A percentile compares a stretch with the other conserved stretches of the same genome.
Conservation (phyloP, 2,888 invertebrate genomes). For the Cryptophagus acutangulus region DNA sequence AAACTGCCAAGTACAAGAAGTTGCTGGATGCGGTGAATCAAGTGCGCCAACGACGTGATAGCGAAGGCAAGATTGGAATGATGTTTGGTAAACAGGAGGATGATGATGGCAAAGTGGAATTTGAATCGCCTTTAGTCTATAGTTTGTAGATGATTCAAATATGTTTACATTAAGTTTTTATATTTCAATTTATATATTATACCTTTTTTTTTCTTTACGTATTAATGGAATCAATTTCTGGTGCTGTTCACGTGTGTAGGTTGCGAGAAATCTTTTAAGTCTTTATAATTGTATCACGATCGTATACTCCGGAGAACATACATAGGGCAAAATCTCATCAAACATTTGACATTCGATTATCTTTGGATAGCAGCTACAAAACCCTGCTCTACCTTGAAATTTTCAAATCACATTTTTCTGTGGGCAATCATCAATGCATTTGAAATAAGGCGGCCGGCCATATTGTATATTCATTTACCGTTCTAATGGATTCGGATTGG, state of each 20-base stretch:
- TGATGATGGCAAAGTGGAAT: constrained; percentile 30
- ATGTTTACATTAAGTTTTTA: constrained; percentile 13
- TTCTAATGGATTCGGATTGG: too few species aligned
- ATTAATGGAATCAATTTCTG: constrained; percentile 2
- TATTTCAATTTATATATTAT: constrained; percentile 11
- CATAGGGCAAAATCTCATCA: constrained; percentile 23
- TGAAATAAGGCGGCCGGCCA: too few species aligned
- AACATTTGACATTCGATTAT: constrained; percentile 27
- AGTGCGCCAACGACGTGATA: constrained; percentile 34
- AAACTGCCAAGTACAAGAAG: constrained; percentile 35
- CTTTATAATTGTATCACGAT: constrained; percentile 35
- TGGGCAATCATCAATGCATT: too few species aligned
- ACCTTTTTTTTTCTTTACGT: constrained; percentile 9
- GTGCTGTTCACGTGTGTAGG: constrained; percentile 23
- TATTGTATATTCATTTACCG: too few species aligned
- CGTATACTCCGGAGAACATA: constrained; percentile 25
- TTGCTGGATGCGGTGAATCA: constrained; percentile 34
- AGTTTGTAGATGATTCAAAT: constrained; percentile 30
- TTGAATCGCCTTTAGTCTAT: constrained; percentile 39
- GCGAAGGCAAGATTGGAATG: constrained; percentile 33
- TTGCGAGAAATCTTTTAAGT: constrained; percentile 30
- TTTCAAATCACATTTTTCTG: too few species aligned
- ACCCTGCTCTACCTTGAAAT: constrained; percentile 1
- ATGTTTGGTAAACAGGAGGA: constrained; percentile 31
- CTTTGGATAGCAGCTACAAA: constrained; percentile 7